Conservation (phyloP, 2,113 vertebrate genomes). For the Vulpes lagopus region DNA sequence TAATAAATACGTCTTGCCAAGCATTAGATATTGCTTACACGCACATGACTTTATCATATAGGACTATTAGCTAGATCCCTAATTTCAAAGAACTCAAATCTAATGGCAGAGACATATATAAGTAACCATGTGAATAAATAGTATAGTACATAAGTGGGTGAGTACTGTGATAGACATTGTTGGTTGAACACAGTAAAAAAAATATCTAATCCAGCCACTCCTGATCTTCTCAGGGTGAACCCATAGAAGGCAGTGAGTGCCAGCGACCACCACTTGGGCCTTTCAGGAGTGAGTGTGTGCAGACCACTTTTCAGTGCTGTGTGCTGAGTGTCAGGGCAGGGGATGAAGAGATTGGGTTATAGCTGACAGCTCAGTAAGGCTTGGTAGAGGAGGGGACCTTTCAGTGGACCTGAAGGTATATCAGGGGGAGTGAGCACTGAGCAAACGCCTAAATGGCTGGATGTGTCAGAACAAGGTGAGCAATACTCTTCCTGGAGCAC, state of each 20-base stretch:
- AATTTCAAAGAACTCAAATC: background rate
- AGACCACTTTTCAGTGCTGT: background rate
- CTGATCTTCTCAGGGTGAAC: background rate
- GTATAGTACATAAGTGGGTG: too few species aligned
- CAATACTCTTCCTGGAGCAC: background rate
- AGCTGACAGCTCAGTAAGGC: background rate
- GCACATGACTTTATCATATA: background rate
- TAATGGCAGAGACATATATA: background rate
- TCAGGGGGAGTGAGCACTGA: background rate
- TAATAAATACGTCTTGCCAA: background rate
- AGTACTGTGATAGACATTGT: background rate
- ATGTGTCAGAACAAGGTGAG: background rate
- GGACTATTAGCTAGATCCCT: background rate
- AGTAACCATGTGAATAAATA: background rate
- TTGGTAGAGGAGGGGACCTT: background rate
- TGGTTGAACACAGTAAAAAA: background rate
- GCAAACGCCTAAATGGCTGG: background rate
- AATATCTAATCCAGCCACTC: too few species aligned
- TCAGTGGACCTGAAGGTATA: background rate
- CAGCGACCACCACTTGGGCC: rapidly evolving
- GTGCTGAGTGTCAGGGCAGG: rapidly evolving
- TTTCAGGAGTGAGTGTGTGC: background rate
- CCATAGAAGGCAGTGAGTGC: rapidly evolving
- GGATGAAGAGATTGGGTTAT: background rate
- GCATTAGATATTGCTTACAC: background rate